Conservation (phyloP, 2,113 vertebrate genomes). For the Planiliza haematocheilus region DNA sequence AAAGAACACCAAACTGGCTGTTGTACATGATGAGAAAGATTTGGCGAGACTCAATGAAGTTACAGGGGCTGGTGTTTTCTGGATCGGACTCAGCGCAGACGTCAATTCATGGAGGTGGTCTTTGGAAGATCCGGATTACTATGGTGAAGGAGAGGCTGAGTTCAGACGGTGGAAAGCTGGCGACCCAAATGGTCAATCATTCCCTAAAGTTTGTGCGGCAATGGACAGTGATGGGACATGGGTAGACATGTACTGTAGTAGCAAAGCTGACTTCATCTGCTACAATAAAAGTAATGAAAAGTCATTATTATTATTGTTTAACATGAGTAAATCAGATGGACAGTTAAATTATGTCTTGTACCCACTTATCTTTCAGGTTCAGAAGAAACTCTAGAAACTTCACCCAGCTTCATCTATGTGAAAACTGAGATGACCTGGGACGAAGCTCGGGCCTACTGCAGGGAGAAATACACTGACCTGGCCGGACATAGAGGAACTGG, state of each 20-base stretch:
- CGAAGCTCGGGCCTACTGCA: no score
- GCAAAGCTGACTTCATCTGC: neutral
- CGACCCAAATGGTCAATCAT: neutral
- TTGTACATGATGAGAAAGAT: neutral
- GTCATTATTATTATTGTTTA: neutral
- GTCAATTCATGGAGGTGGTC: neutral
- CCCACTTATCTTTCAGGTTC: no score
- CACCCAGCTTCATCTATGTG: no score
- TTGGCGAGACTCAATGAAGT: neutral
- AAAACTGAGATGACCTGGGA: no score
- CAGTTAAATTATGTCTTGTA: no score
- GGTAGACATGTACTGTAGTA: neutral
- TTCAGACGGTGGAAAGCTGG: no score
- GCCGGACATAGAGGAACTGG: no score
- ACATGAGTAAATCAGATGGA: no score
- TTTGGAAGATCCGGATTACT: neutral
- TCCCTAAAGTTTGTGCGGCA: neutral
- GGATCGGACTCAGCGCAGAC: conserved; percentile 1
- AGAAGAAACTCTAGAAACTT: no score
- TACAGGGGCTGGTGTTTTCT: neutral
- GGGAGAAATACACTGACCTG: no score
- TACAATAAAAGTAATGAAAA: neutral
- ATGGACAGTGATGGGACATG: neutral
- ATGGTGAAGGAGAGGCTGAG: neutral
- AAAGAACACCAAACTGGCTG: neutral